A percentile compares a stretch with the other conserved stretches of the same genome.
Evolutionary conservation across 2,113 vertebrate genomes (phyloP).

Genomic region (Junco hyemalis): DNA sequence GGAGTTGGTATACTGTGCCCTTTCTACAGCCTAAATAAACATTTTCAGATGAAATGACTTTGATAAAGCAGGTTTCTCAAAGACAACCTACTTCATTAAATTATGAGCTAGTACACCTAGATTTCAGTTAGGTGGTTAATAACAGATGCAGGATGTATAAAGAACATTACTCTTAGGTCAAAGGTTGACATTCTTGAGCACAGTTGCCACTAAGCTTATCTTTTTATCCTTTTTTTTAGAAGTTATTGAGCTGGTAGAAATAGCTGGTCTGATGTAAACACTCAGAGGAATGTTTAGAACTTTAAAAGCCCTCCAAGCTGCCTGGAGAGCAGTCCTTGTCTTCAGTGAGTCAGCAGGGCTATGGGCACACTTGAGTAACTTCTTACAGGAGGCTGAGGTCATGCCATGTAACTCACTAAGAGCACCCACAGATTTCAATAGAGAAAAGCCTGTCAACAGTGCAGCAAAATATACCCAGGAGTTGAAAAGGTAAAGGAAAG

Average conservation of each 20-base stretch:
- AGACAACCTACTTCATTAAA: not conserved
- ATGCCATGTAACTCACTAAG: not conserved
- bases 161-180: not conserved
- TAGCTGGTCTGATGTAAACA: not conserved
- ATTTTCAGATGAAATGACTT: not conserved
- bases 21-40: not conserved
- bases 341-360: not conserved
- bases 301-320: constrained; percentile 7
- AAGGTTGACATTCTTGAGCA: not conserved
- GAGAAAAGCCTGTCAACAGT: not conserved
- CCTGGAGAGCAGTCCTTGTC: not conserved
- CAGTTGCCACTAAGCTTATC: not conserved
- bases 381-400: not conserved
- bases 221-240: not conserved
- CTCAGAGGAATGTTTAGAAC: not conserved
- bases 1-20: not conserved
- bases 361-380: not conserved
- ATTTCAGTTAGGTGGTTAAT: not conserved
- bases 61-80: not conserved
- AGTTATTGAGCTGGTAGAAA: constrained; percentile 10
- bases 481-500: not conserved
- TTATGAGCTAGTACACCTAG: not conserved
- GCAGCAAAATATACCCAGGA: not conserved
- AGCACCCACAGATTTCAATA: not conserved
- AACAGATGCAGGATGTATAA: not conserved